Evolutionary conservation across 2,113 vertebrate genomes (phyloP).

Genomic region (Poecile atricapillus): DNA sequence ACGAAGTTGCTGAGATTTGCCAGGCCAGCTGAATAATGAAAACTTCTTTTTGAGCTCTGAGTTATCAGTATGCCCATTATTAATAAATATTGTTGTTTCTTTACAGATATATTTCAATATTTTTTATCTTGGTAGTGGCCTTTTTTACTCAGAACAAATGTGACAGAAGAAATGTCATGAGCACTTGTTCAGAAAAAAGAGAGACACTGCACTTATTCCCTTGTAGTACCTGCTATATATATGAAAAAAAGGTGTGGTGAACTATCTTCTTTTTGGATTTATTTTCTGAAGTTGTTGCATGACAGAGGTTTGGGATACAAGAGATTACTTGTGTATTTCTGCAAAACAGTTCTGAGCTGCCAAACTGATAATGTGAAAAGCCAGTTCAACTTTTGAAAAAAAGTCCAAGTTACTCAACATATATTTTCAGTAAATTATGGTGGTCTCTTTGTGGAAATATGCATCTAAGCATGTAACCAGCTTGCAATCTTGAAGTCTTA

Average conservation of each 20-base stretch:
- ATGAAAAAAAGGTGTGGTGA: not conserved
- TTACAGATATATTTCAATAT: not conserved
- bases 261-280: conserved; percentile 14
- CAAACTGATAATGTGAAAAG: not conserved
- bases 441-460: not conserved
- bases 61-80: conserved; percentile 53
- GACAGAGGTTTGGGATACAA: not conserved
- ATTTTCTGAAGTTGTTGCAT: not conserved
- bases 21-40: conserved; percentile 55
- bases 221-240: conserved; percentile 7
- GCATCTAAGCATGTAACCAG: not conserved
- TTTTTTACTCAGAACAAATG: conserved; percentile 39
- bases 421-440: not conserved
- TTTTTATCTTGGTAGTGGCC: conserved; percentile 54
- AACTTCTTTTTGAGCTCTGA: conserved; percentile 64
- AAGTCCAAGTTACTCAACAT: not conserved
- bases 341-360: not conserved
- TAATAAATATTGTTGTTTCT: conserved; percentile 63
- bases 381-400: not conserved
- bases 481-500: not conserved
- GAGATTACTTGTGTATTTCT: not conserved
- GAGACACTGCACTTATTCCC: conserved; percentile 9
- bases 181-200: conserved; percentile 5
- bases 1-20: conserved; percentile 31
- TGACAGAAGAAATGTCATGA: conserved; percentile 39